These are phyloP conservation scores for Drosophila mayaguana DNA, from an alignment of 2,888 invertebrate genomes.

Conservation along the genomic window DNA sequence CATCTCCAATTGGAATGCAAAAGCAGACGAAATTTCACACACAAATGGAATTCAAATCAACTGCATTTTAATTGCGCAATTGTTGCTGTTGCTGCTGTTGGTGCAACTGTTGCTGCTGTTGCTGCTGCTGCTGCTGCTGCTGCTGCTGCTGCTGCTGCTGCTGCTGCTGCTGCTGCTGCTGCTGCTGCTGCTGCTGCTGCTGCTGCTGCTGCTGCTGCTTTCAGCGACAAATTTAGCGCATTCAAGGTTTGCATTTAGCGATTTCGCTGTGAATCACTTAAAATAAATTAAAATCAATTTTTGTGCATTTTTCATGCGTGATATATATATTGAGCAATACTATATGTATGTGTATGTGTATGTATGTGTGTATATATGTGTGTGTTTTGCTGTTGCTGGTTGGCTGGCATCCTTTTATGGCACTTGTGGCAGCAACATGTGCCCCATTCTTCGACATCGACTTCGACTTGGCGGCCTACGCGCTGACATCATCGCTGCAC, in stretches of 20 bases:
- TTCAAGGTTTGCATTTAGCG: slow-evolving; percentile 59
- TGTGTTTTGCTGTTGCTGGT: slow-evolving; percentile 5
- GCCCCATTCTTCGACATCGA: slow-evolving; percentile 38
- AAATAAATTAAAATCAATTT: slow-evolving; percentile 78
- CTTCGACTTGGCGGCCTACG: slow-evolving; percentile 30
- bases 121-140: slow-evolving; percentile 14
- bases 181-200: slow-evolving; percentile 4
- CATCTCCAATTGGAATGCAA: slow-evolving; percentile 21
- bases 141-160: slow-evolving; percentile 8
- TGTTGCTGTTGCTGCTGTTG: slow-evolving; percentile 25
- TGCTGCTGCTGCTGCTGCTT: slow-evolving; percentile 6
- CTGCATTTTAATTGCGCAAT: slow-evolving; percentile 39
- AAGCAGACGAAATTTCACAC: slow-evolving; percentile 30
- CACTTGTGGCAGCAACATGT: slow-evolving; percentile 51
- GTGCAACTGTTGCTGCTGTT: slow-evolving; percentile 13
- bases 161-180: not conserved
- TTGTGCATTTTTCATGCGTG: slow-evolving; percentile 67
- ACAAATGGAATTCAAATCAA: slow-evolving; percentile 44
- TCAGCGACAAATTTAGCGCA: slow-evolving; percentile 66
- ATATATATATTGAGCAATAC: slow-evolving; percentile 24
- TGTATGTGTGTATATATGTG: not conserved
- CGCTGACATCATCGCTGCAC: slow-evolving; percentile 46
- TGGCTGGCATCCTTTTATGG: slow-evolving; percentile 70
- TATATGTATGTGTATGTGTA: not conserved
- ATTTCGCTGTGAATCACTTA: slow-evolving; percentile 70